phyloP scores from a whole-genome alignment of 2,888 invertebrate species.

The Branchellion lobata region DNA sequence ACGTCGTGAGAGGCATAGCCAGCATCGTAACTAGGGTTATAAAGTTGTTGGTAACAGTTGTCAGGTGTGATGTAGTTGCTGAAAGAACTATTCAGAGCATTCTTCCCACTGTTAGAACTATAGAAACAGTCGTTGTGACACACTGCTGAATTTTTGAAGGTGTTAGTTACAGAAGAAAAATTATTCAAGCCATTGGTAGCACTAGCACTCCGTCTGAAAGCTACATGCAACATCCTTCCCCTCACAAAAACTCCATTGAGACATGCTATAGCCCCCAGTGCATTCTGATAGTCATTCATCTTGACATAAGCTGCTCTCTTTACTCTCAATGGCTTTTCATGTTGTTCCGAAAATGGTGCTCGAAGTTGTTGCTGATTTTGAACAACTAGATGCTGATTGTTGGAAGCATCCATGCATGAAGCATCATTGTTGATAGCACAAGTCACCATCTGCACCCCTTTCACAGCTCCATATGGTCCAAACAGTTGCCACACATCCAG shows the following conservation, averaged over 20 bases:
- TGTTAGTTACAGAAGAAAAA: not conserved
- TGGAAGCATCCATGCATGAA: not conserved
- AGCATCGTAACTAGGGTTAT: no score
- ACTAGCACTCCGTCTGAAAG: constrained; percentile 7
- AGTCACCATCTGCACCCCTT: constrained; percentile 19
- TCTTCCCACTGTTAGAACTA: not conserved
- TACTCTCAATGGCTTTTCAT: not conserved
- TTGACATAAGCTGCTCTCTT: constrained; percentile 14
- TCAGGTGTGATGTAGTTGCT: not conserved
- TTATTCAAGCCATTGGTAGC: no score
- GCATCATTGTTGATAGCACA: not conserved
- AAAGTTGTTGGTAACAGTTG: not conserved
- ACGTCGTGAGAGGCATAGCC: not conserved
- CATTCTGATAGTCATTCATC: constrained; percentile 35
- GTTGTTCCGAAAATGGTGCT: not conserved
- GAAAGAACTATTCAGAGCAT: not conserved
- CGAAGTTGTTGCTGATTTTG: not conserved
- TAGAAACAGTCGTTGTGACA: not conserved
- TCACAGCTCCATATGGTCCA: constrained; percentile 39
- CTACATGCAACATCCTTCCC: constrained; percentile 15
- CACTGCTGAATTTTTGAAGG: not conserved
- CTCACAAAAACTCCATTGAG: constrained; percentile 32
- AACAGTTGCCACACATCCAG: constrained; percentile 40
- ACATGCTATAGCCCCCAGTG: constrained; percentile 24
- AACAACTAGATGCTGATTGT: no score